A percentile compares a stretch with the other conserved stretches of the same genome.
Conservation (phyloP, 2,113 vertebrate genomes). For the Rhynchopsitta pachyrhyncha region DNA sequence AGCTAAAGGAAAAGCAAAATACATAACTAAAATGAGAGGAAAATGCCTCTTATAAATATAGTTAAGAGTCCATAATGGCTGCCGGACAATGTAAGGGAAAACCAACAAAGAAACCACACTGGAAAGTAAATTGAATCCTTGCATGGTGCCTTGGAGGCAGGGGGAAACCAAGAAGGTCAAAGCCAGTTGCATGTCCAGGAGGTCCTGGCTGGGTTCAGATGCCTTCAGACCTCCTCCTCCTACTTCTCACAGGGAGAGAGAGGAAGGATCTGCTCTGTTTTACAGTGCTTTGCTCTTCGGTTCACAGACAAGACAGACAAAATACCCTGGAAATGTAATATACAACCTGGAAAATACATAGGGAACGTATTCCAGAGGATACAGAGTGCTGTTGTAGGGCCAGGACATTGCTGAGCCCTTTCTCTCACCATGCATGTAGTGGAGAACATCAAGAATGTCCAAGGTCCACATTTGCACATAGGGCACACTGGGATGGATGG, state of each 20-base stretch:
- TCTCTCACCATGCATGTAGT: rapidly evolving
- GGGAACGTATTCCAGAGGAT: not conserved
- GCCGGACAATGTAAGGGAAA: not conserved
- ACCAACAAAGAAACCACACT: not conserved
- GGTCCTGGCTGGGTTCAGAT: not conserved
- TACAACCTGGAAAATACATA: not conserved
- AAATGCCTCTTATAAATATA: conserved; percentile 12
- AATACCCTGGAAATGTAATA: not conserved
- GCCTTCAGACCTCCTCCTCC: not conserved
- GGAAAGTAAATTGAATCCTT: not conserved
- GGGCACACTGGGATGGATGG: not conserved
- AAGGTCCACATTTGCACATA: not conserved
- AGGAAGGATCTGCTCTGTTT: not conserved
- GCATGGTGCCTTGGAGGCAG: not conserved
- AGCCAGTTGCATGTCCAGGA: not conserved
- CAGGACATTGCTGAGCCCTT: not conserved
- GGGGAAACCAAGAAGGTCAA: not conserved
- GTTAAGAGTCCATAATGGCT: conserved; percentile 17
- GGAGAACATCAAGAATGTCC: not conserved
- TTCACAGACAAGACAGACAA: not conserved
- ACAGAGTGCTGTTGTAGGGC: rapidly evolving
- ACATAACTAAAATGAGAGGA: not conserved
- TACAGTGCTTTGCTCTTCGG: not conserved
- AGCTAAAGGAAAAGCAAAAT: conserved; percentile 12
- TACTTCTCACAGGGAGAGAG: not conserved